These are phyloP conservation scores for Drosophila atripex DNA, from an alignment of 2,888 invertebrate genomes.

Conservation along the genomic window DNA sequence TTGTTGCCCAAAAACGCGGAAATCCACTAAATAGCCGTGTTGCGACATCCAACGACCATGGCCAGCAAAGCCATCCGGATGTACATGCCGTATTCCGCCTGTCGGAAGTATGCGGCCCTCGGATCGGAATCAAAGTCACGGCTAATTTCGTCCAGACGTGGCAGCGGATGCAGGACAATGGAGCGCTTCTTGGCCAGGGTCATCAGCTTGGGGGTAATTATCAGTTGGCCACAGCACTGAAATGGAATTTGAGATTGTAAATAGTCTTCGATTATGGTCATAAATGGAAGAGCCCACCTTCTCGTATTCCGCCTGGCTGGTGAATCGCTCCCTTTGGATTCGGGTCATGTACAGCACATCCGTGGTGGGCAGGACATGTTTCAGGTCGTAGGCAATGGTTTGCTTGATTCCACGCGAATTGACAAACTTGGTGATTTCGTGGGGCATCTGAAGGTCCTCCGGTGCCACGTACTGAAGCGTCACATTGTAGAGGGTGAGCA, in stretches of 20 bases:
- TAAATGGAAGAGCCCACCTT: slow-evolving; percentile 86
- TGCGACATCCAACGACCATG: slow-evolving; percentile 90
- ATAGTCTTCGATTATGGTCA: background rate
- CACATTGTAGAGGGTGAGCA: slow-evolving; percentile 97
- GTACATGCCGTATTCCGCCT: slow-evolving; percentile 99
- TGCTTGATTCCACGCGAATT: slow-evolving; percentile 91
- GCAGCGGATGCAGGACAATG: slow-evolving; percentile 98
- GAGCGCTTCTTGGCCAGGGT: slow-evolving; percentile 96
- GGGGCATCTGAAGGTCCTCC: slow-evolving; percentile 94
- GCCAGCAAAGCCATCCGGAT: slow-evolving; percentile 98
- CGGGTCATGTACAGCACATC: slow-evolving; percentile 99
- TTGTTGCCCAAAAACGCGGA: background rate
- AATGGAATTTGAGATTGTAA: background rate
- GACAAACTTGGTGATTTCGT: slow-evolving; percentile 92
- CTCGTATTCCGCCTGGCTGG: slow-evolving; percentile 92
- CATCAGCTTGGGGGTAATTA: slow-evolving; percentile 98
- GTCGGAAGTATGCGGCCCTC: slow-evolving; percentile 98
- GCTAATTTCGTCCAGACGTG: slow-evolving; percentile 97
- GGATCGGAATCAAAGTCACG: slow-evolving; percentile 98
- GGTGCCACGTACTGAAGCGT: slow-evolving; percentile 96
- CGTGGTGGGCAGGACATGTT: slow-evolving; percentile 94
- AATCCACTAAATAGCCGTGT: slow-evolving; percentile 35
- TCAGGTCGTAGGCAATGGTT: slow-evolving; percentile 86
- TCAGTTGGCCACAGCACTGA: slow-evolving; percentile 93
- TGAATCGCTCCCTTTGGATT: slow-evolving; percentile 97